Evolutionary conservation across 2,113 vertebrate genomes (phyloP), one percentile per base, ranked within the genome.

Genomic region (Oxyura jamaicensis): DNA sequence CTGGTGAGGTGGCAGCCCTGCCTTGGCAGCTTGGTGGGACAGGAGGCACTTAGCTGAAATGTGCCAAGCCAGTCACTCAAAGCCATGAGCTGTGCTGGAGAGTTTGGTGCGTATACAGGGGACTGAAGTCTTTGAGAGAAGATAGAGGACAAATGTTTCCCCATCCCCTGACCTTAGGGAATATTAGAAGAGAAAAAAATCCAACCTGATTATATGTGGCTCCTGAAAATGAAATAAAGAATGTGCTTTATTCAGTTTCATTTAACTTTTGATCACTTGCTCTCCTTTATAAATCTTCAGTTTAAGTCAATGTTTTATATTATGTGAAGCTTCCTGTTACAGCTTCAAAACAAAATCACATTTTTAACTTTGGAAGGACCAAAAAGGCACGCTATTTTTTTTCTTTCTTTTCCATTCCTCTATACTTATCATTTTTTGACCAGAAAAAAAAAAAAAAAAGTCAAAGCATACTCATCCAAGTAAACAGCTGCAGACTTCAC

Each of bases 1-100:
- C 39, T 91, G 73, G 60, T 81, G 92, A 76, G 86, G 39, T 87
- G 60, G 84, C 69, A 92, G 60, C 52, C 29, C 8, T 88, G 39
- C 33, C 52, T 92, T 22, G 0, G 80, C 88, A 78, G 73, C 69
- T 86, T 84, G 77, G 26, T 93, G 91, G 81, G 46, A 79, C 66
- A 91, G 94, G 95, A 93, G 60, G 66, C 44, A 78, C 72, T 69
- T 82, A 48, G 39, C 33, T 91, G 48, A 69, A 92, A 36, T 28
- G 33, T 92, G 77, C 89, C 35, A 84, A 96, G 65, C 42, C 62
- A 33, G 35, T 83, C 62, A n/a, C 66, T 91, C 29, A 3, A 60
- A 86, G 77, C 75, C 48, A 50, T 78, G 16, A 53, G 23, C 62
- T 77, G 0, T 16, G 10, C 35, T 75, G 62, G 63, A 72, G 91